Evolutionary conservation across 23 tunicate species (phyloP).

Genomic region (Aplidium turbinatum): DNA sequence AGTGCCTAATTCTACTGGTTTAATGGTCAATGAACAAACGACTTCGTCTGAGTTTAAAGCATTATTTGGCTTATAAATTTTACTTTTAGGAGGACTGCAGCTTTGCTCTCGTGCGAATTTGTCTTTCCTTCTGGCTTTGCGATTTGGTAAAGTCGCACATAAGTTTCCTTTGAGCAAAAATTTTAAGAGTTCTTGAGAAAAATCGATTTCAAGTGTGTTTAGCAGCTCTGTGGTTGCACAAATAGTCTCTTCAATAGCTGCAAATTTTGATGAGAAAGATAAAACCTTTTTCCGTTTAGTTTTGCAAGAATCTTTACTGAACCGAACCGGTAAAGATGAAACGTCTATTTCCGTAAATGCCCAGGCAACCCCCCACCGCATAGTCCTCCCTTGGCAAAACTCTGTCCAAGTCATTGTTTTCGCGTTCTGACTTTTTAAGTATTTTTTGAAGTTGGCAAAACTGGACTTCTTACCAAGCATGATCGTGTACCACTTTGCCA

Average conservation of each 20-base stretch:
- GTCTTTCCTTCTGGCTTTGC: background rate
- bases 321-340: background rate
- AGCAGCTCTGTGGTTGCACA: background rate
- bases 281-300: background rate
- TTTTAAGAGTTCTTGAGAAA: background rate
- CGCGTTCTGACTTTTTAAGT: slow-evolving; percentile 8
- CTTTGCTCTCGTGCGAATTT: background rate
- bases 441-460: slow-evolving; percentile 22
- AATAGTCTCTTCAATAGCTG: background rate
- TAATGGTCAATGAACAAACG: background rate
- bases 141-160: slow-evolving; percentile 9
- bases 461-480: slow-evolving; percentile 88
- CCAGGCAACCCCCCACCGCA: slow-evolving; percentile 95
- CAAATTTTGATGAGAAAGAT: slow-evolving; percentile 14
- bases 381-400: slow-evolving; percentile 89
- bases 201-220: background rate
- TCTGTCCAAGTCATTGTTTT: slow-evolving; percentile 38
- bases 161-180: slow-evolving; percentile 23
- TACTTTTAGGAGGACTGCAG: background rate
- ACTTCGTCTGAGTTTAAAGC: background rate
- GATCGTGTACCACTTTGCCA: slow-evolving; percentile 62
- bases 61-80: background rate
- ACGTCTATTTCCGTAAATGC: slow-evolving; percentile 21
- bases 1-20: background rate
- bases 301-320: background rate